Evolutionary conservation across 2,113 vertebrate genomes (phyloP).

Genomic region (Cygnus atratus): DNA sequence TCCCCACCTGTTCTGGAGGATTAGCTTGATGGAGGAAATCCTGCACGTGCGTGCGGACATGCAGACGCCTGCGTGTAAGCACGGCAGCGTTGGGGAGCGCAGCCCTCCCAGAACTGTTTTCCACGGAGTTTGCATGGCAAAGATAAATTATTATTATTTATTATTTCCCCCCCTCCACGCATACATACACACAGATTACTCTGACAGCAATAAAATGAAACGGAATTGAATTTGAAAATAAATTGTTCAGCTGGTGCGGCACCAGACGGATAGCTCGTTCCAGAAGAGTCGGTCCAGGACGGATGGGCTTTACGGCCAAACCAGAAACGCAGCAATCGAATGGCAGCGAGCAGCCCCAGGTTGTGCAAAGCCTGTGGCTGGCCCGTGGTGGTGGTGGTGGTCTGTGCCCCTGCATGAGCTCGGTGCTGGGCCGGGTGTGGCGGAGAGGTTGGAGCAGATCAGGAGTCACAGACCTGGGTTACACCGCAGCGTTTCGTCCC

Average conservation of each 20-base stretch:
- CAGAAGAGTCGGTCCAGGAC: not conserved
- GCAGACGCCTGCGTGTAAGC: not conserved
- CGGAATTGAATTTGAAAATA: not conserved
- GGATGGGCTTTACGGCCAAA: not conserved
- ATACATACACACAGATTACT: not conserved
- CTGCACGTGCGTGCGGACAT: fast-evolving
- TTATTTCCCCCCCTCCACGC: not conserved
- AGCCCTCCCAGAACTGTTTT: not conserved
- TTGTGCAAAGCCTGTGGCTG: not conserved
- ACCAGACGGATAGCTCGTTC: not conserved
- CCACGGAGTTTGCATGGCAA: not conserved
- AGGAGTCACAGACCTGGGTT: not conserved
- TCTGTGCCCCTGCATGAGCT: fast-evolving
- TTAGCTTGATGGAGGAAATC: constrained; percentile 17
- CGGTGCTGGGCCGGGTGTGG: not conserved
- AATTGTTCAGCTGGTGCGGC: constrained; percentile 13
- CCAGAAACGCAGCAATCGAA: not conserved
- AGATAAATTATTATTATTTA: not conserved
- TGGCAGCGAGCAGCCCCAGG: not conserved
- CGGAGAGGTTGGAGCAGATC: fast-evolving
- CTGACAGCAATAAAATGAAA: constrained; percentile 33
- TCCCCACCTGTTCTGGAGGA: not conserved
- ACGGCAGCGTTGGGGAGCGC: fast-evolving
- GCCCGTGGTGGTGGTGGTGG: fast-evolving
- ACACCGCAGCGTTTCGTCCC: not conserved